phyloP scores from a whole-genome alignment of 2,113 vertebrate species.

The Neotoma lepida region DNA sequence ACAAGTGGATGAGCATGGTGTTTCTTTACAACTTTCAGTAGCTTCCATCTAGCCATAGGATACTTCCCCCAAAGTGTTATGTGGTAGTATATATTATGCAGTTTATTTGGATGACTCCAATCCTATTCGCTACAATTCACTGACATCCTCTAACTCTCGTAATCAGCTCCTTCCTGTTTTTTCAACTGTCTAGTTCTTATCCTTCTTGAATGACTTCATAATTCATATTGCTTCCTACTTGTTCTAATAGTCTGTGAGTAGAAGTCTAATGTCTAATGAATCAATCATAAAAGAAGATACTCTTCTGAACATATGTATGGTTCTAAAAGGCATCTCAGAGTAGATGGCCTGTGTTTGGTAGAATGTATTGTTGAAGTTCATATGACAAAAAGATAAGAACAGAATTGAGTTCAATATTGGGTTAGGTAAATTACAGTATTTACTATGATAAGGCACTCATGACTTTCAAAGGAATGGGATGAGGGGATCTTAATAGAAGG shows the following conservation, averaged over 20 bases:
- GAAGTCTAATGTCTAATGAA: not conserved
- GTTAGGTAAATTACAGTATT: not conserved
- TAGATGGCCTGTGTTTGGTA: not conserved
- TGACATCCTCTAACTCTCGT: not conserved
- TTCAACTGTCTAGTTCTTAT: not conserved
- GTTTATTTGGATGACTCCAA: not conserved
- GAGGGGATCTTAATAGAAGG: not conserved
- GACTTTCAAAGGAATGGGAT: not conserved
- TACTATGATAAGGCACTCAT: not conserved
- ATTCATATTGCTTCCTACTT: not conserved
- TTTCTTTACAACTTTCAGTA: conserved; percentile 10
- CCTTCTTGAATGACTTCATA: not conserved
- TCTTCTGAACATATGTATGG: conserved; percentile 18
- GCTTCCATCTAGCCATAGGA: not conserved
- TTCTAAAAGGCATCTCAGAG: conserved; percentile 14
- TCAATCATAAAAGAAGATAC: conserved; percentile 10
- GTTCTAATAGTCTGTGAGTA: not conserved
- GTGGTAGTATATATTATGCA: not conserved
- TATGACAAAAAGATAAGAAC: not conserved
- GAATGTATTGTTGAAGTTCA: not conserved
- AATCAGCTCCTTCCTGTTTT: not conserved
- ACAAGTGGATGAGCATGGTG: not conserved
- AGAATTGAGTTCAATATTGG: not conserved
- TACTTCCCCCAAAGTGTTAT: not conserved
- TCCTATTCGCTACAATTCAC: not conserved